These are phyloP conservation scores for Drosophila parvula DNA, from an alignment of 1,140 invertebrate genomes.

Conservation along the genomic window DNA sequence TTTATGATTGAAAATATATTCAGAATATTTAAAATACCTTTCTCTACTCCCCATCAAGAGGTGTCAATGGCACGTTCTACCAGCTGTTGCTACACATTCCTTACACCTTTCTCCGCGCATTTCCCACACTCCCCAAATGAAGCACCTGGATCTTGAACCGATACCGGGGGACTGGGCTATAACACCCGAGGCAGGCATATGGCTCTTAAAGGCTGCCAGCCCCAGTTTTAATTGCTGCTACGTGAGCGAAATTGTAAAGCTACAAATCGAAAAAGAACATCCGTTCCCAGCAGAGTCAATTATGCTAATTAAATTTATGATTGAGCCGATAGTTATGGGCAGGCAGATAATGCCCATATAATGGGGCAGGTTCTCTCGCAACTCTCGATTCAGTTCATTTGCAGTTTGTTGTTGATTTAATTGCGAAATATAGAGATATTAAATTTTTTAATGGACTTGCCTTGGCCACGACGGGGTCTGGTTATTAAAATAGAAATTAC, in stretches of 20 bases:
- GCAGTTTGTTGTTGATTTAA: constrained; percentile 49
- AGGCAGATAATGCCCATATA: constrained; percentile 46
- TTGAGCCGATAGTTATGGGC: constrained; percentile 49
- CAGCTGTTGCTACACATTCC: constrained; percentile 30
- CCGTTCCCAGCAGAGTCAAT: constrained; percentile 48
- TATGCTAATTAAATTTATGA: constrained; percentile 66
- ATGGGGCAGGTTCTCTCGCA: constrained; percentile 23
- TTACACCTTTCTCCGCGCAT: constrained; percentile 14
- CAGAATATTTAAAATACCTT: no score
- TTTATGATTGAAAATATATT: no score
- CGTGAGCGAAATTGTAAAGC: constrained; percentile 53
- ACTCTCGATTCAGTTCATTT: constrained; percentile 32
- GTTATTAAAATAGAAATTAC: constrained; percentile 49
- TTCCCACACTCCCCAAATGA: background rate
- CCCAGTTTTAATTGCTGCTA: constrained; percentile 52
- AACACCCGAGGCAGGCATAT: constrained; percentile 28
- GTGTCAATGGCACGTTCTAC: constrained; percentile 42
- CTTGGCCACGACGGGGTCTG: constrained; percentile 16
- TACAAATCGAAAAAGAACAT: constrained; percentile 46
- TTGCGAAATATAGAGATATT: constrained; percentile 45
- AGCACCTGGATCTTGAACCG: constrained; percentile 27
- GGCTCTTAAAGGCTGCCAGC: constrained; percentile 27
- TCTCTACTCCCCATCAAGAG: background rate
- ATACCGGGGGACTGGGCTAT: constrained; percentile 1
- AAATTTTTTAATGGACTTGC: constrained; percentile 48